phyloP scores from a whole-genome alignment of 2,113 vertebrate genomes.

The Steatornis caripensis region DNA sequence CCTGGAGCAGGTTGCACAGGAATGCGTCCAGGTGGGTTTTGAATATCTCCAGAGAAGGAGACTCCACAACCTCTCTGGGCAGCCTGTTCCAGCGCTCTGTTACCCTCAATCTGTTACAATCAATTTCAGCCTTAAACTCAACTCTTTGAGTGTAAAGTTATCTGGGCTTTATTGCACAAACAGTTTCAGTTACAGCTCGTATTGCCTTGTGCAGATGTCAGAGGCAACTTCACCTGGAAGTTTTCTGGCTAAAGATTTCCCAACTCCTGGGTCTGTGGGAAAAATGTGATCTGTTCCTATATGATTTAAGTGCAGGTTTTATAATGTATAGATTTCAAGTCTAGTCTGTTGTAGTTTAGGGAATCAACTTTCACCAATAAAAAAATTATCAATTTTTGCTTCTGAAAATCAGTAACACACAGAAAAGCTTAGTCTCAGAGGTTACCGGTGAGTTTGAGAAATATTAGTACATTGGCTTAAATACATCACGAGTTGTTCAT shows the following conservation, averaged over 20 bases:
- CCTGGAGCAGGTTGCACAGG: no score
- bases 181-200: neutral
- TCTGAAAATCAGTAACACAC: neutral
- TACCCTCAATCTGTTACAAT: no score
- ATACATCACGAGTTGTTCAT: neutral
- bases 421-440: neutral
- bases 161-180: neutral
- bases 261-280: neutral
- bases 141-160: neutral
- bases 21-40: no score
- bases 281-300: neutral
- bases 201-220: neutral
- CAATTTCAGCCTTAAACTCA: neutral
- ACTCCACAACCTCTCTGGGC: no score
- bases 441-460: neutral
- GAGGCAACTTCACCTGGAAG: neutral
- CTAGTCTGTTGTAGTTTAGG: neutral
- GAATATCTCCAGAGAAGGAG: no score
- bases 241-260: neutral
- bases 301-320: neutral
- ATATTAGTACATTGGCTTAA: neutral
- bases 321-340: neutral
- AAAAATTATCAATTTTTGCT: neutral
- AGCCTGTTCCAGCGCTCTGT: no score
- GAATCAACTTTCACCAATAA: neutral